Base-by-base conservation (phyloP, 2,113 vertebrate species). In the Cyanoramphus novaezelandiae region DNA sequence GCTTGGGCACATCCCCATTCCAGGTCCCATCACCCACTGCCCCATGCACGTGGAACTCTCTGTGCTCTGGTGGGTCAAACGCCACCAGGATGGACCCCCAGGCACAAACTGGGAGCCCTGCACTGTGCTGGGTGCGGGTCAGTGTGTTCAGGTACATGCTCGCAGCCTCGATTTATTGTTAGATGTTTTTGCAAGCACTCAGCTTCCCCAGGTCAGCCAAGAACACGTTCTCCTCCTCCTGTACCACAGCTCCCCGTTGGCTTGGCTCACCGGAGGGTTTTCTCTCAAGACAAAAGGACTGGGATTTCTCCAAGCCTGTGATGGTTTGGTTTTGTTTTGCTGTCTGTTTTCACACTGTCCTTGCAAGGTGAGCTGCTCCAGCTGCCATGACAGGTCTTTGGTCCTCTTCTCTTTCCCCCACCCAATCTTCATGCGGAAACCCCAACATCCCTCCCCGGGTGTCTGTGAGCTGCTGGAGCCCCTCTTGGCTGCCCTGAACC, bases 181-280 rank as follows among this genome's bases (percentile, higher is more conserved):
- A 7, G 21, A 41, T 57, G 74, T 7, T 84, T 84, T 62, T 82
- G 60, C 28, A 37, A 76, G 70, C 46, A 63, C 78, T 94, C 62
- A 46, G 86, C 72, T 88, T 90, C 76, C 92, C 71, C 25, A 63
- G 86, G 60, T 67, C 35, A 86, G 92, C 94, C 89, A 96, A 79
- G 93, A 79, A 95, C 24, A 10, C 79, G 76, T 83, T 69, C 97
- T 95, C 77, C 90, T 91, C 75, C 90, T 88, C 52, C 87, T 97
- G 64, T 96, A 92, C 93, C 96, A 67, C 81, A 52, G 78, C 94
- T 97, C 96, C 92, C 94, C 10, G 10, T 52, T 87, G 82, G 84
- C 84, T 91, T 94, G 86, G 84, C 92, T 95, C 83, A 65, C 24
- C 0, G 1, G 43, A 97, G 55, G 24, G 43, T 77, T 93, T 88